Conservation (phyloP, 2,113 vertebrate genomes). For the Sterna hirundo region DNA sequence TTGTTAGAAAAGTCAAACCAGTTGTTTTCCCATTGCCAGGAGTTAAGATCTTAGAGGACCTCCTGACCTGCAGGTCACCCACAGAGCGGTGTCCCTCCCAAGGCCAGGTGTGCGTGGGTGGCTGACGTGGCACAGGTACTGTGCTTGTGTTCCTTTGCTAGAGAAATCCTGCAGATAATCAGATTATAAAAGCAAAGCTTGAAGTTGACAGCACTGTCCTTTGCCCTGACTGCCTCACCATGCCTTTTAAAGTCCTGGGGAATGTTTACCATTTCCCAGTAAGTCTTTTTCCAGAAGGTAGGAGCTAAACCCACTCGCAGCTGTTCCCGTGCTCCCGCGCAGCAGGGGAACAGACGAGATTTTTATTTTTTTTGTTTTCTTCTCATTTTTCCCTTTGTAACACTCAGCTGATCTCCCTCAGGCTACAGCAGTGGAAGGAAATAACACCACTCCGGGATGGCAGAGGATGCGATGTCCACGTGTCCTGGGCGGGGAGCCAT, state of each 20-base stretch:
- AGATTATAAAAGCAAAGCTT: not conserved
- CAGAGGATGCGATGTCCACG: rapidly evolving
- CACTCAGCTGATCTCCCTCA: not conserved
- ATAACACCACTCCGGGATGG: not conserved
- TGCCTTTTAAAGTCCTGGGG: not conserved
- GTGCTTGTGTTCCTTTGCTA: not conserved
- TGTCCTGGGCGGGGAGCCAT: rapidly evolving
- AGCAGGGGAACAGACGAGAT: not conserved
- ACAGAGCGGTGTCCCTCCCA: not conserved
- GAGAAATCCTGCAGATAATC: not conserved
- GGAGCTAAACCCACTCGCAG: not conserved
- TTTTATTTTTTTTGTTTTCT: not conserved
- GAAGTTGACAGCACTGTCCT: not conserved
- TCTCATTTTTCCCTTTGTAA: not conserved
- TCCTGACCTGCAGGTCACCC: not conserved
- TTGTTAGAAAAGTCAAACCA: not conserved
- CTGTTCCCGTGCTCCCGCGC: not conserved
- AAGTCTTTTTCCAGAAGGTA: not conserved
- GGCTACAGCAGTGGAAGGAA: not conserved
- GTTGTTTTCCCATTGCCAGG: not conserved
- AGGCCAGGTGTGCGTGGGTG: not conserved
- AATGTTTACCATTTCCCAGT: not conserved
- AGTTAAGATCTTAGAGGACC: not conserved
- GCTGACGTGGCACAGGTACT: not conserved
- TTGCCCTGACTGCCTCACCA: not conserved